Evolutionary conservation across 2,797 vertebrate genomes (phyloP).

Genomic region (Oreonectes daqikongensis): DNA sequence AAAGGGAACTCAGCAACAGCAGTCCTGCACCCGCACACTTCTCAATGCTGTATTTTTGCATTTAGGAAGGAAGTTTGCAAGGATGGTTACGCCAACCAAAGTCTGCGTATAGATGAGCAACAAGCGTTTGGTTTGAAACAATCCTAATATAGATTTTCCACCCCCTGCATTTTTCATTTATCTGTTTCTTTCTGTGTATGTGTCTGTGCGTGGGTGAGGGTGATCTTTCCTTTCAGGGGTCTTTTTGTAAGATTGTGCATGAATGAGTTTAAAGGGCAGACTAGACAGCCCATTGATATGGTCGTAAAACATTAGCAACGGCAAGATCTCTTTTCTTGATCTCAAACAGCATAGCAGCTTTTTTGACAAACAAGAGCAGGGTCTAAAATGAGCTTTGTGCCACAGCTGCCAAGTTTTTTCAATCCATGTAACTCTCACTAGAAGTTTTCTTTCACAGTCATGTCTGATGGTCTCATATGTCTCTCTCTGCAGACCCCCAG

Average conservation of each 20-base stretch:
- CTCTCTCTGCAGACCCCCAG: constrained; percentile 80
- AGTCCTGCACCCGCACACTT: not conserved
- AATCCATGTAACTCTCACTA: not conserved
- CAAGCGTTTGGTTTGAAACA: not conserved
- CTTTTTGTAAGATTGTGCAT: constrained; percentile 18
- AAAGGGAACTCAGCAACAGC: not conserved
- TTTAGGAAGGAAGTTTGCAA: constrained; percentile 37
- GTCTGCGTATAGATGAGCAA: constrained; percentile 6
- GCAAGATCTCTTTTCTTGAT: not conserved
- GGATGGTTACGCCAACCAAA: not conserved
- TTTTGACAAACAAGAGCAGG: not conserved
- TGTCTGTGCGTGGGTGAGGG: not conserved
- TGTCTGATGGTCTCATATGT: constrained; percentile 28
- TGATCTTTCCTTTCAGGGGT: constrained; percentile 21
- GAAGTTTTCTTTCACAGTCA: not conserved
- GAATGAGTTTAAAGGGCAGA: constrained; percentile 22
- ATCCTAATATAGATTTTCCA: not conserved
- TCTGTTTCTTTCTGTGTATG: not conserved
- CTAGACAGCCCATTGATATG: constrained; percentile 12
- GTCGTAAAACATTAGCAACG: constrained; percentile 6
- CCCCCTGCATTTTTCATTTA: not conserved
- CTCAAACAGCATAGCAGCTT: not conserved
- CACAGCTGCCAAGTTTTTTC: not conserved
- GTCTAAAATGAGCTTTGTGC: not conserved
- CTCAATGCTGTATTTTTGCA: constrained; percentile 18